Conservation (phyloP, 2,113 vertebrate genomes). For the Oryctolagus cuniculus region mOryCun1.1 NC_091441.1:44348001-44348500, state of each 20-base stretch:
- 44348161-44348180: not conserved
- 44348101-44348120: not conserved
- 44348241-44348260: not conserved
- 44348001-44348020: not conserved
- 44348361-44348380: not conserved
- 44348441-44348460: not conserved
- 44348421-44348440: not conserved
- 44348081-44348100: not conserved
- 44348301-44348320: not conserved
- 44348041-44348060: conserved; percentile 32
- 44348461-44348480: not conserved
- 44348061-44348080: conserved; percentile 30
- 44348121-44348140: conserved; percentile 22
- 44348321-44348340: not conserved
- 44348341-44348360: not conserved
- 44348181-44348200: not conserved
- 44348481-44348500: not conserved
- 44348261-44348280: not conserved
- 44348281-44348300: not conserved
- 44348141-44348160: not conserved
- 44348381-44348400: not conserved
- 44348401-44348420: not conserved
- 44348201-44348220: not conserved
- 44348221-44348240: not conserved
- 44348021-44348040: not conserved